phyloP scores from a whole-genome alignment of 1,140 invertebrate genomes.

The Ceratosolen solmsi region DNA sequence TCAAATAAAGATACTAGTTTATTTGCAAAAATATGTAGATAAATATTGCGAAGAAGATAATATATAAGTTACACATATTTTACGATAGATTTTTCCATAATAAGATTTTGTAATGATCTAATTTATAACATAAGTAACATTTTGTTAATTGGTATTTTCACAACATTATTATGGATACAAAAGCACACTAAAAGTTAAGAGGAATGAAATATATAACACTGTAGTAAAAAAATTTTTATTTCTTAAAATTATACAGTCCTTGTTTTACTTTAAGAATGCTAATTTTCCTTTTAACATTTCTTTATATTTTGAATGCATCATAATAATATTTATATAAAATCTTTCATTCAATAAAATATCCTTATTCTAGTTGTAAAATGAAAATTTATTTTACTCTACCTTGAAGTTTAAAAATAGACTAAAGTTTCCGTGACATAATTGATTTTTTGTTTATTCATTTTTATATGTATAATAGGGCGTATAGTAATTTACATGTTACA shows the following conservation, averaged over 20 bases:
- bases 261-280: constrained; percentile 40
- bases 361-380: constrained; percentile 33
- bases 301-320: neutral
- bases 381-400: constrained; percentile 42
- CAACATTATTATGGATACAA: constrained; percentile 39
- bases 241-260: constrained; percentile 15
- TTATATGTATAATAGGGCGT: constrained; percentile 25
- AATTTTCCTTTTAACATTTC: constrained; percentile 37
- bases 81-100: constrained; percentile 43
- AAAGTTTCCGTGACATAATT: constrained; percentile 38
- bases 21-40: constrained; percentile 43
- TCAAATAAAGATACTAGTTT: constrained; percentile 10
- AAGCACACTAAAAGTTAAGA: constrained; percentile 36
- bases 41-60: constrained; percentile 37
- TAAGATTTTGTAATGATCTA: constrained; percentile 41
- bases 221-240: constrained; percentile 26
- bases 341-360: constrained; percentile 41
- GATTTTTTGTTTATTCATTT: neutral
- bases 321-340: constrained; percentile 42
- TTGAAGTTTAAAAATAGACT: constrained; percentile 46
- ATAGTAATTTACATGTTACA: constrained; percentile 30
- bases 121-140: constrained; percentile 45
- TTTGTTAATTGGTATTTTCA: constrained; percentile 32
- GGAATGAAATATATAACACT: neutral
- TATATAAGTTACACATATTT: constrained; percentile 45